phyloP scores from a whole-genome alignment of 2,888 invertebrate genomes.

The Conistra vaccinii region DNA sequence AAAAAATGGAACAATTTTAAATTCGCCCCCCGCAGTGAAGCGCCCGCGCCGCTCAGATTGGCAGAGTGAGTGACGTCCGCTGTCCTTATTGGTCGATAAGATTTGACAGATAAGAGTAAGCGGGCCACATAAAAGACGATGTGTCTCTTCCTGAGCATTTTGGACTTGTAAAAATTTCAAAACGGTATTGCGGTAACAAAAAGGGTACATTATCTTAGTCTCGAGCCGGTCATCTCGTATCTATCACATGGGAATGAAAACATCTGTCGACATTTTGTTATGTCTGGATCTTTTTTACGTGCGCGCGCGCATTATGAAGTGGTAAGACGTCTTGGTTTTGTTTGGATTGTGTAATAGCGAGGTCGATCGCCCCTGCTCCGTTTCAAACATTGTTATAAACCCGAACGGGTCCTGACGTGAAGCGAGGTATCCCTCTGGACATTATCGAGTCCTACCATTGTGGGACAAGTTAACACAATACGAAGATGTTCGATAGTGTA shows the following conservation, averaged over 20 bases:
- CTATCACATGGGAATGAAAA: conserved; percentile 88
- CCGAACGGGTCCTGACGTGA: conserved; percentile 71
- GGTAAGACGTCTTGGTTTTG: conserved; percentile 75
- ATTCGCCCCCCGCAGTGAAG: conserved; percentile 86
- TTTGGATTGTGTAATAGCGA: conserved; percentile 81
- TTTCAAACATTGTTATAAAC: conserved; percentile 78
- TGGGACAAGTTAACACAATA: conserved; percentile 70
- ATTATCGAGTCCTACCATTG: conserved; percentile 74
- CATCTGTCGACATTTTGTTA: conserved; percentile 86
- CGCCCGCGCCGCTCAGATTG: conserved; percentile 85
- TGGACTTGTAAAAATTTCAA: conserved; percentile 85
- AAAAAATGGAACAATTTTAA: conserved; percentile 83
- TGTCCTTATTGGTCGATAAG: conserved; percentile 90
- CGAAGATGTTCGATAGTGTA: conserved; percentile 69
- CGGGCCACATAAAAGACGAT: conserved; percentile 88
- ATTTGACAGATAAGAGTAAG: conserved; percentile 87
- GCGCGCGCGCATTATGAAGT: conserved; percentile 80
- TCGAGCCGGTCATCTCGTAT: conserved; percentile 75
- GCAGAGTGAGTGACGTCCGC: conserved; percentile 90
- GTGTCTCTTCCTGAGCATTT: conserved; percentile 84
- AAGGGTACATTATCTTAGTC: conserved; percentile 77
- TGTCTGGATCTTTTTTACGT: conserved; percentile 77
- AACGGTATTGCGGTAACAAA: conserved; percentile 85
- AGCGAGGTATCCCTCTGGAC: conserved; percentile 73
- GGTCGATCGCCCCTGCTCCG: conserved; percentile 79